phyloP scores from a whole-genome alignment of 1,140 invertebrate species.

The Drusus annulatus region DNA sequence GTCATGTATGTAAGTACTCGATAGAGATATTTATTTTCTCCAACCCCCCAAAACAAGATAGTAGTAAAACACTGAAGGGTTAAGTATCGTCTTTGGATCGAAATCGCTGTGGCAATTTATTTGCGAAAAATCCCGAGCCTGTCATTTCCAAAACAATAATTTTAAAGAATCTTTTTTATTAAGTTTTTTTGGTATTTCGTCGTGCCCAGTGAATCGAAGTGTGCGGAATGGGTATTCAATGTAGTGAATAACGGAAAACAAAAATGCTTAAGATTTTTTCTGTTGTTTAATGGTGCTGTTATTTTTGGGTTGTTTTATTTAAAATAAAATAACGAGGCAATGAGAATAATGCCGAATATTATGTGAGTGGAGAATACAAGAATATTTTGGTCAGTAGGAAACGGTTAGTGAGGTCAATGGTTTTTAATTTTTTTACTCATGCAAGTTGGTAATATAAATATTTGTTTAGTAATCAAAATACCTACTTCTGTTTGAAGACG shows the following conservation, averaged over 20 bases:
- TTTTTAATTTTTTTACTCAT: no score
- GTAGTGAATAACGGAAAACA: conserved; percentile 24
- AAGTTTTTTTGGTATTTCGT: not conserved
- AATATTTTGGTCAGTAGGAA: no score
- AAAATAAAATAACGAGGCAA: not conserved
- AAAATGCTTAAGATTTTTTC: conserved; percentile 1
- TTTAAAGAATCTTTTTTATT: not conserved
- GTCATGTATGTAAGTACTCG: not conserved
- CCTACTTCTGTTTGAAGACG: no score
- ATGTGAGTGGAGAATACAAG: not conserved
- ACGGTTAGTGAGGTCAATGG: no score
- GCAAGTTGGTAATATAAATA: no score
- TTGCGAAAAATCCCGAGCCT: not conserved
- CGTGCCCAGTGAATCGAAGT: not conserved
- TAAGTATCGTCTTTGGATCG: not conserved
- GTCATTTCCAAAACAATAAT: conserved; percentile 4
- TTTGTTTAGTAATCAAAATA: no score
- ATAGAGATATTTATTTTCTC: not conserved
- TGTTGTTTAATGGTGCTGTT: conserved; percentile 21
- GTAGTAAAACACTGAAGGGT: not conserved
- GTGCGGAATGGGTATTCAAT: conserved; percentile 28
- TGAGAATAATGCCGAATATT: not conserved
- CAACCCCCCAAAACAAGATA: no score
- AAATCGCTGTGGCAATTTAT: not conserved
- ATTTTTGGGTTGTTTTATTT: conserved; percentile 11